Conservation (phyloP, 2,888 invertebrate species). For the Eucriotettix oculatus region DNA sequence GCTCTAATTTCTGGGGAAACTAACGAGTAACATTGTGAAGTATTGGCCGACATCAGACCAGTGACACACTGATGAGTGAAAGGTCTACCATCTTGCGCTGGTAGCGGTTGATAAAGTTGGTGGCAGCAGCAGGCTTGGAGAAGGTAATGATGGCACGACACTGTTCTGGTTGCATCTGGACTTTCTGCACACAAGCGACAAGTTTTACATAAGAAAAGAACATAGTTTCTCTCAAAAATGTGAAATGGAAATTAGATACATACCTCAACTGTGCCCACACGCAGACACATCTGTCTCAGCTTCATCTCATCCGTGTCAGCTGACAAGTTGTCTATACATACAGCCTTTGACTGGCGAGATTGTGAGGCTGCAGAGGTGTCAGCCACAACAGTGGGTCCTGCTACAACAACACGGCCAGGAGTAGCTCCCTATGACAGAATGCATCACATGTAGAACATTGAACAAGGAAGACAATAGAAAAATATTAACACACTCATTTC, state of each 20-base stretch:
- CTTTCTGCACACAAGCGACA: conserved; percentile 21
- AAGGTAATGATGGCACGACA: conserved; percentile 26
- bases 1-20: too few relatives aligned
- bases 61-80: conserved; percentile 32
- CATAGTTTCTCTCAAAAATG: too few relatives aligned
- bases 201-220: not conserved
- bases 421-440: not conserved
- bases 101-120: conserved; percentile 36
- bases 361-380: not conserved
- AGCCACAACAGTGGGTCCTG: not conserved
- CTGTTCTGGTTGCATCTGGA: conserved; percentile 25
- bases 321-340: conserved; percentile 31
- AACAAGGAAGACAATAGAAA: too few relatives aligned
- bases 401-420: conserved; percentile 1
- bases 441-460: too few relatives aligned
- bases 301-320: conserved; percentile 30
- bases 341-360: conserved; percentile 16
- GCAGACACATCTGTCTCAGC: conserved; percentile 30
- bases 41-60: conserved; percentile 12
- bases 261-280: conserved; percentile 33
- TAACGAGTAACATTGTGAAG: too few relatives aligned
- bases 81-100: conserved; percentile 36
- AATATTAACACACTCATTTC: too few relatives aligned
- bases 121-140: conserved; percentile 34
- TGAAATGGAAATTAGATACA: conserved; percentile 11